Base-by-base conservation (phyloP, 2,797 vertebrate genomes). In the Chrysocyon brachyurus region DNA sequence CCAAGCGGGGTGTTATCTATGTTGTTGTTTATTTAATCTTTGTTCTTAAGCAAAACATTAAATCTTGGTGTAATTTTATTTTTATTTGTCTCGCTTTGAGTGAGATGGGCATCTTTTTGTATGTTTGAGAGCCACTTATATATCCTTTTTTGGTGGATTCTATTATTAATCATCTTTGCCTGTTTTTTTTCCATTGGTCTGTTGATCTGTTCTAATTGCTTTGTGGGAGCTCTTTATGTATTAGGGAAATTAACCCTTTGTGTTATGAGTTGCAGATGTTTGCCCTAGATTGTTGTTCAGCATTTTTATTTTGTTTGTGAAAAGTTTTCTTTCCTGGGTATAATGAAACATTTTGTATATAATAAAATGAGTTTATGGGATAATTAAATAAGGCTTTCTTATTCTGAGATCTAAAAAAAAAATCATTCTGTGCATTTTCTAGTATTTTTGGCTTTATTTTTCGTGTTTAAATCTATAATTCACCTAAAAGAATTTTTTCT, bases 301-400 rank as follows among this genome's bases (percentile, higher is more conserved):
- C 12, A 77, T 94, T 90, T 94, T 78, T 4, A 63, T 73, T n/a
- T 73, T 79, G 72, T 91, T 87, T 56, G 46, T 81, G 64, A 28
- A 87, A 63, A 22, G 3, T 52, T 87, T 40, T 52, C 3, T 52
- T 5, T 33, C 1, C 4, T 73, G 33, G 56, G 57, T 10, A 75
- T 33, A 87, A 36, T 68, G 85, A 57, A 16, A 64, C 46, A 87
- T 87, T 81, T 92, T 73, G 15, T 52, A 31, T 12, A 31, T 59
- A 33, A n/a, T 46, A 79, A 79, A 82, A 75, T 90, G 64, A 5
- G 24, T 87, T 79, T 77, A 7, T 73, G 31, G 63, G 75, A 26
- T 81, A 73, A 5, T 81, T 70, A 86, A 73, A 57, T 90, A 7
- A 3, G 7, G 81, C 14, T 49, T 64, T 33, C n/a, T 59, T 94